Conservation (phyloP, 2,113 vertebrate species). For the Craseonycteris thonglongyai region DNA sequence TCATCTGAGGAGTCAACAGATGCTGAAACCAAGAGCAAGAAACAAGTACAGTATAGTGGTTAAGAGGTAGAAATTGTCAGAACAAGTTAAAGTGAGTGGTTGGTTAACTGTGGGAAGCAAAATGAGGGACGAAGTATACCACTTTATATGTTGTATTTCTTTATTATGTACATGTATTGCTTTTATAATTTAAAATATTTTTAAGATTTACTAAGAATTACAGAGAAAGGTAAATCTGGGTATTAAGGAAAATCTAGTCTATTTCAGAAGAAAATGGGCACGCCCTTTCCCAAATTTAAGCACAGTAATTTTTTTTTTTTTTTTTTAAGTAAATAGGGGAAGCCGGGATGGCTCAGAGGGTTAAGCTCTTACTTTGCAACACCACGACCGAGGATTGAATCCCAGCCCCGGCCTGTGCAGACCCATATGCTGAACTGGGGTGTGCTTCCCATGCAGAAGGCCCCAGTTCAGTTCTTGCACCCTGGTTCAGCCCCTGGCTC, state of each 20-base stretch:
- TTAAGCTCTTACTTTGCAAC: no score
- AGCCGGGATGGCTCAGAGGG: no score
- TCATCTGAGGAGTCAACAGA: not conserved
- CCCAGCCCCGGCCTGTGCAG: no score
- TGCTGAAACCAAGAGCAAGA: not conserved
- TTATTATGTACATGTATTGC: not conserved
- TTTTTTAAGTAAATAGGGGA: no score
- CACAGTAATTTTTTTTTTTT: not conserved
- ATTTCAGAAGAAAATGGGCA: slow-evolving; percentile 7
- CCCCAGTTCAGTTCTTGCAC: no score
- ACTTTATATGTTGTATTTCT: not conserved
- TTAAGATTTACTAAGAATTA: slow-evolving; percentile 5
- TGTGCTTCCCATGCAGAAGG: no score
- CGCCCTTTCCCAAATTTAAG: not conserved
- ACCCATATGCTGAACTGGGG: no score
- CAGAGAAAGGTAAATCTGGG: not conserved
- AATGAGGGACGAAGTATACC: not conserved
- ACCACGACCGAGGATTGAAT: no score
- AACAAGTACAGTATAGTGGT: not conserved
- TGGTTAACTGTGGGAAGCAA: not conserved
- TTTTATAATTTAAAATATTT: not conserved
- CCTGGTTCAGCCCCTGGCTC: no score
- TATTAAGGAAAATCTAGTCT: not conserved
- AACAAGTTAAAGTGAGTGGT: not conserved
- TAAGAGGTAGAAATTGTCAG: not conserved